These are phyloP conservation scores for Argyrosomus japonicus DNA, from an alignment of 2,113 vertebrate genomes.

Conservation along the genomic window DNA sequence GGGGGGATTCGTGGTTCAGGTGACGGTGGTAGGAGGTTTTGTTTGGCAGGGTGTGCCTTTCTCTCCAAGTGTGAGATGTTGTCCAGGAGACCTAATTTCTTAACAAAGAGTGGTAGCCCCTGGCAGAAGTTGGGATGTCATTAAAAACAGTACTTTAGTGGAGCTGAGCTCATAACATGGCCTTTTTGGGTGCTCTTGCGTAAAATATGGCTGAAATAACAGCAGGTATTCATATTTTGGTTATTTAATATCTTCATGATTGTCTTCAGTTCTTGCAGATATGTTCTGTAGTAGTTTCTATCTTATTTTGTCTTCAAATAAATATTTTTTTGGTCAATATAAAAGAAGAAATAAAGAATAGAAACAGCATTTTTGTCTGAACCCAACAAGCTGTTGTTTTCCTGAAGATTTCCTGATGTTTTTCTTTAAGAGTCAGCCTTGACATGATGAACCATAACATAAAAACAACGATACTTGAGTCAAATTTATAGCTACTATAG, in stretches of 20 bases:
- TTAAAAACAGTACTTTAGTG: neutral
- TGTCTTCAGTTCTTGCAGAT: neutral
- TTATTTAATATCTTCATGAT: conserved; percentile 12
- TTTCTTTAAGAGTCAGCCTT: neutral
- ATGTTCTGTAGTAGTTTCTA: neutral
- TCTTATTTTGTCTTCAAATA: no score
- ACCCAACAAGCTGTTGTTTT: neutral
- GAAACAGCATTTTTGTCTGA: neutral
- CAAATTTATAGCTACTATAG: conserved; percentile 1
- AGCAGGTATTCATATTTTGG: neutral
- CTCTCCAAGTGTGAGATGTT: conserved; percentile 27
- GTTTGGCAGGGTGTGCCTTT: conserved; percentile 63
- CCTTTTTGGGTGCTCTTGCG: neutral
- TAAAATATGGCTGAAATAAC: conserved; percentile 5
- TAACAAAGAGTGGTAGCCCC: conserved; percentile 54
- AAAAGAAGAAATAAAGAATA: neutral
- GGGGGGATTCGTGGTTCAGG: conserved; percentile 46
- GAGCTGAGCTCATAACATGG: neutral
- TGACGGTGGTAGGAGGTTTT: conserved; percentile 53
- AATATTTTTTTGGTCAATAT: no score
- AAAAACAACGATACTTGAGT: neutral
- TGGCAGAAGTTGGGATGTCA: conserved; percentile 12
- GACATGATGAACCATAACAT: neutral
- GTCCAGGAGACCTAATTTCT: conserved; percentile 60
- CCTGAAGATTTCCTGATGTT: neutral